phyloP scores from a whole-genome alignment of 2,113 vertebrate species.

The Rhynchomys soricoides region DNA sequence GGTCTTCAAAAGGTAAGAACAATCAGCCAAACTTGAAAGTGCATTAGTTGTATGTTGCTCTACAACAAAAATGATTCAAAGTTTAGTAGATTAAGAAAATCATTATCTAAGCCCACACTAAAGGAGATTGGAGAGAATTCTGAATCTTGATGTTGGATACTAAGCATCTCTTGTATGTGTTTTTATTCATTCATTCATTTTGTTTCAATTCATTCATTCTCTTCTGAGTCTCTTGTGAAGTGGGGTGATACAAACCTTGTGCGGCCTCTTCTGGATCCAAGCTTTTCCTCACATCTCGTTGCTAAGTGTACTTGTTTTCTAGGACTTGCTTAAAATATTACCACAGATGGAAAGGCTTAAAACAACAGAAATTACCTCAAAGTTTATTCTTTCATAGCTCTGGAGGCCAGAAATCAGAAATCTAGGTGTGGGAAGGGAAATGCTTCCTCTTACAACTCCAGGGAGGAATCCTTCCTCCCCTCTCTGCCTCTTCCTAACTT shows the following conservation, averaged over 20 bases:
- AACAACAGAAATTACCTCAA: background rate
- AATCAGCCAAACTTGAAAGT: background rate
- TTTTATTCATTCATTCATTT: too few species aligned
- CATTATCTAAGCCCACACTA: background rate
- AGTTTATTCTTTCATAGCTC: background rate
- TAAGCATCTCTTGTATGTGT: background rate
- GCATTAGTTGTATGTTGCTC: background rate
- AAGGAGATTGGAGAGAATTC: background rate
- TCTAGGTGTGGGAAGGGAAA: background rate
- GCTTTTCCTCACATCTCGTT: background rate
- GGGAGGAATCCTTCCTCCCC: background rate
- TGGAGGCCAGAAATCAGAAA: background rate
- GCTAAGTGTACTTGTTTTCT: background rate
- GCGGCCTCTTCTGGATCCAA: background rate
- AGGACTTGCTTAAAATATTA: background rate
- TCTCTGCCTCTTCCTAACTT: background rate
- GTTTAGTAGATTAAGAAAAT: background rate
- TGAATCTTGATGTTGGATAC: background rate
- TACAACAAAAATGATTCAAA: slow-evolving; percentile 1
- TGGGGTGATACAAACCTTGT: background rate
- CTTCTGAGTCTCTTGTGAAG: background rate
- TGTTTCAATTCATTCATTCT: background rate
- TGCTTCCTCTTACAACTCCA: background rate
- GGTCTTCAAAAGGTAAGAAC: background rate
- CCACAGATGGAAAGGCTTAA: background rate